Percentiles rank a stretch among this genome's conserved stretches.
Evolutionary conservation across 2,888 invertebrate genomes (phyloP).

Genomic region (Branchellion lobata): DNA sequence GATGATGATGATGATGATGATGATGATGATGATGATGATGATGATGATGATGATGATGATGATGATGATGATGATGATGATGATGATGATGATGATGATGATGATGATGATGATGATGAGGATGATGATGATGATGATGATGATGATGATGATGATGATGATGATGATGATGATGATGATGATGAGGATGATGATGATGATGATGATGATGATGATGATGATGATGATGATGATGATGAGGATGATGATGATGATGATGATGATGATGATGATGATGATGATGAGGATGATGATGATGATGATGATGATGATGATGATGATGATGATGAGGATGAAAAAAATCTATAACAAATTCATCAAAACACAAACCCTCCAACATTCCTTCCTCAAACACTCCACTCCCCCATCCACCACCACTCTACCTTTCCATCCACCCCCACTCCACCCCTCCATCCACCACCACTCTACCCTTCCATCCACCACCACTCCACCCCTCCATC

Average conservation of each 20-base stretch:
- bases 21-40: conserved; percentile 19
- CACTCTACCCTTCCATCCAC: no score
- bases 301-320: not conserved
- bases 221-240: conserved; percentile 4
- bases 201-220: not conserved
- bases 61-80: conserved; percentile 12
- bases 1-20: conserved; percentile 7
- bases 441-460: no score
- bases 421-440: no score
- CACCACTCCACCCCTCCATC: no score
- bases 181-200: not conserved
- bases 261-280: not conserved
- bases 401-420: no score
- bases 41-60: conserved; percentile 15
- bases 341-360: no score
- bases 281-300: not conserved
- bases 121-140: conserved; percentile 23
- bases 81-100: conserved; percentile 23
- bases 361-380: no score
- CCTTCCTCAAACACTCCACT: no score
- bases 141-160: conserved; percentile 13
- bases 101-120: conserved; percentile 1
- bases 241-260: not conserved
- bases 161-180: conserved; percentile 22
- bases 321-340: not conserved